Base-by-base conservation (phyloP, 2,888 invertebrate species). In the Timema cristinae region DNA sequence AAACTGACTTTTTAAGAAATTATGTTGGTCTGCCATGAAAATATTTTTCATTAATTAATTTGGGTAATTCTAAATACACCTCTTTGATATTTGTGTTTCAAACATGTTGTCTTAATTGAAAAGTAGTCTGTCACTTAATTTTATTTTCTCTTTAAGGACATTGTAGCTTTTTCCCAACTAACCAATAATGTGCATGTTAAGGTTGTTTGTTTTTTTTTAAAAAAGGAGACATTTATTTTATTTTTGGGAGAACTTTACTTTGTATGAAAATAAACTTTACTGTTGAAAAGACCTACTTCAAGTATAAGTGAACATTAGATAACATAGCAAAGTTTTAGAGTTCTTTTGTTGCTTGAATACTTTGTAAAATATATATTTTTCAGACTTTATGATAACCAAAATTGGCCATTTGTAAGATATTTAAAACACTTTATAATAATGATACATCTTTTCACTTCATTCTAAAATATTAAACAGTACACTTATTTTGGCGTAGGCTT, bases 261-360 rank as follows among this genome's bases (percentile, higher is more conserved):
- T 52, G 69, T 72, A 72, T 72, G 72, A 72, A 72, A 72, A 72
- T 72, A 72, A 72, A 72, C 69, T 72, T 72, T 72, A 54, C 52
- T 66, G 66, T 66, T 66, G 66, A 66, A 68, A 72, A 69, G 67
- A 72, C 63, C 32, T 8, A 63, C 48, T 63, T 47, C 48, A 32
- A 63, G 48, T 32, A 63, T 48, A 63, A 63, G 63, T 63, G 48
- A 47, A 48, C 63, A 32, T 47, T 32, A 32, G 4, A 32, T 32
- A 32, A 32, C 32, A 32, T 32, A 32, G 32, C 32, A 32, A 32
- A 32, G 32, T 32, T 32, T 32, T 32, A 32, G 1, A 32, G 32
- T 32, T 32, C 32, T 32, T 32, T 32, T 32, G 32, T 32, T 32
- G 32, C 32, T 32, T 32, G 32, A 59, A 63, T 32, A 63, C 48